Conservation (phyloP, 2,888 invertebrate genomes). For the Drosophila colorata region DNA sequence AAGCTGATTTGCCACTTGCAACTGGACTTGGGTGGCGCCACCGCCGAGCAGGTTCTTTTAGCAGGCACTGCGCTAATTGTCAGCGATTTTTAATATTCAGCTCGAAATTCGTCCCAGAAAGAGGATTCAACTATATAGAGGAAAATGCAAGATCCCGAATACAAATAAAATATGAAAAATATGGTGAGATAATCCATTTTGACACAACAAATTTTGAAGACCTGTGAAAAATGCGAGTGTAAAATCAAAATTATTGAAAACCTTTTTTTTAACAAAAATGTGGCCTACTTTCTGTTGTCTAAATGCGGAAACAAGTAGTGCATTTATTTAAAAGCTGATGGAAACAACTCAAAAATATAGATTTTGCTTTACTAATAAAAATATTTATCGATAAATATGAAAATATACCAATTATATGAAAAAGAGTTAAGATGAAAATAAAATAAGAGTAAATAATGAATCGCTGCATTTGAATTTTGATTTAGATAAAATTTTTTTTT, state of each 20-base stretch:
- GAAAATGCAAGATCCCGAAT: conserved; percentile 9
- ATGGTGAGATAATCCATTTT: conserved; percentile 9
- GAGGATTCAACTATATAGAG: conserved; percentile 16
- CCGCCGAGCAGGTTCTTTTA: conserved; percentile 75
- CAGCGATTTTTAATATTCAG: conserved; percentile 68
- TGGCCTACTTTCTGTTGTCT: background rate
- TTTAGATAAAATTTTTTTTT: too few species aligned
- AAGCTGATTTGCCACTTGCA: conserved; percentile 81
- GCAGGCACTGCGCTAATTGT: conserved; percentile 84
- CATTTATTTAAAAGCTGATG: too few species aligned
- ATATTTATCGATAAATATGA: too few species aligned
- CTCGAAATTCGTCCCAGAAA: conserved; percentile 34
- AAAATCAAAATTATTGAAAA: too few species aligned
- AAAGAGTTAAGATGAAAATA: too few species aligned
- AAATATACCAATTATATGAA: too few species aligned
- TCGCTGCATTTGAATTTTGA: too few species aligned
- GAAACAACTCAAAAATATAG: too few species aligned
- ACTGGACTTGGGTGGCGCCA: conserved; percentile 63
- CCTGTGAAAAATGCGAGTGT: background rate
- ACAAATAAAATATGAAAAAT: conserved; percentile 13
- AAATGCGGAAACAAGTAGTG: too few species aligned
- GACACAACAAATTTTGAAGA: background rate
- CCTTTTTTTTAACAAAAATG: background rate
- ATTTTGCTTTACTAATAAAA: too few species aligned
- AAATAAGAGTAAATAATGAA: too few species aligned